phyloP scores from a whole-genome alignment of 2,888 invertebrate species.

The Operophtera brumata region DNA sequence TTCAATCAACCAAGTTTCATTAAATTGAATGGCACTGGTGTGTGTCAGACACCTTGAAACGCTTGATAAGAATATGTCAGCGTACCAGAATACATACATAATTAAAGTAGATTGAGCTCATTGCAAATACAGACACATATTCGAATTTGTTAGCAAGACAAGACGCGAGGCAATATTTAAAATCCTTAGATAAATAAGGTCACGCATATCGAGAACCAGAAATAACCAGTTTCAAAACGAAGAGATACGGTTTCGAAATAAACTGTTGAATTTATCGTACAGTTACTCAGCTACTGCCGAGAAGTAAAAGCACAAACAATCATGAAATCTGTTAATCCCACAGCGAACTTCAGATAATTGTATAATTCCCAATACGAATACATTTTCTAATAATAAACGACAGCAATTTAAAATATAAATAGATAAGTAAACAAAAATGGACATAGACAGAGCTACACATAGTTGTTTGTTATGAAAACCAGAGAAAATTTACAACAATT shows the following conservation, averaged over 20 bases:
- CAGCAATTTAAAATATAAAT: too few relatives aligned
- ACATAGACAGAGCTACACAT: too few relatives aligned
- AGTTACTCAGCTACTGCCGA: background rate
- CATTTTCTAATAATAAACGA: too few relatives aligned
- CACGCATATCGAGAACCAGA: slow-evolving; percentile 48
- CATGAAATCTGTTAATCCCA: too few relatives aligned
- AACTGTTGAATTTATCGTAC: slow-evolving; percentile 23
- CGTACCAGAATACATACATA: background rate
- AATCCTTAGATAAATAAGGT: slow-evolving; percentile 52
- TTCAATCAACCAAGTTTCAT: background rate
- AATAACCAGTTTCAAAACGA: slow-evolving; percentile 48
- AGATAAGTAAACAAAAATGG: too few relatives aligned
- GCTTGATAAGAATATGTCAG: slow-evolving; percentile 42
- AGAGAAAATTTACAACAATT: too few relatives aligned
- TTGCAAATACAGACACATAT: slow-evolving; percentile 15
- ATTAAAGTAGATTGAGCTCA: too few relatives aligned
- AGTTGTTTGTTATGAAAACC: too few relatives aligned
- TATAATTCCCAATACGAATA: too few relatives aligned
- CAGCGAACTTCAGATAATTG: background rate
- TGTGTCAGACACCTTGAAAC: slow-evolving; percentile 46
- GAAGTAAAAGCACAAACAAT: background rate
- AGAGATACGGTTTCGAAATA: slow-evolving; percentile 43
- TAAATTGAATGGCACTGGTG: slow-evolving; percentile 7
- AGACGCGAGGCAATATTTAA: slow-evolving; percentile 43
- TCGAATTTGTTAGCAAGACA: slow-evolving; percentile 15